Base-by-base conservation (phyloP, 2,888 invertebrate species). In the Platycnemis pennipes region DNA sequence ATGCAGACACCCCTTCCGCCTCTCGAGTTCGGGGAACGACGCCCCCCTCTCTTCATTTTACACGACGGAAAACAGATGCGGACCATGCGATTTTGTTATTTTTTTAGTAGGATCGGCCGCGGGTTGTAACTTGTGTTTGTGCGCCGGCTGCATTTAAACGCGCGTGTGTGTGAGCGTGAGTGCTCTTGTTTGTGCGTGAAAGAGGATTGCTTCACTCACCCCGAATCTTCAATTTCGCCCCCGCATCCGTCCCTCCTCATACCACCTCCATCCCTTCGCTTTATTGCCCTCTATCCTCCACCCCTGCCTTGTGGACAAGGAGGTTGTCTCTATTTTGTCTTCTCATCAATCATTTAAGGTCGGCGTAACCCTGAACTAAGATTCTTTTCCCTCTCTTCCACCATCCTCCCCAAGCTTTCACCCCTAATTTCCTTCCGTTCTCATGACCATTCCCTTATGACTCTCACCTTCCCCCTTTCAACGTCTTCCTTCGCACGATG, bases 281-380 rank as follows among this genome's bases (percentile, higher is more conserved):
- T 69, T 69, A 69, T 69, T 69, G 31, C 69, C 69, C 31, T 69
- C 69, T 22, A 56, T 53, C 87, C 91, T 8, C 37, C 44, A 11
- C n/a, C 46, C n/a, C 45, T 26, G n/a, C 44, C 22, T 37, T 26
- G 37, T 42, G 56, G 89, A 91, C 63, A 19, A 44, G 44, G 44
- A 56, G 89, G 63, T 91, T 63, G 91, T 91, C 91, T 63, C 91
- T 69, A 69, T n/a, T 91, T 91, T 91, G 91, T 91, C 91, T 91
- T n/a, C 91, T 56, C 91, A 91, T 91, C 91, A 91, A 91, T 91
- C 91, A 91, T 91, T 91, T 91, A 91, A 91, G 91, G 89, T 53
- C 42, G 56, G 45, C 87, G 87, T 46, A 87, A 87, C 87, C 87
- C 46, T 13, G n/a, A 45, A 22, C 45, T 88, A 46, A 37, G 46